Conservation (phyloP, 2,888 invertebrate species). For the Prenolepis imparis region DNA sequence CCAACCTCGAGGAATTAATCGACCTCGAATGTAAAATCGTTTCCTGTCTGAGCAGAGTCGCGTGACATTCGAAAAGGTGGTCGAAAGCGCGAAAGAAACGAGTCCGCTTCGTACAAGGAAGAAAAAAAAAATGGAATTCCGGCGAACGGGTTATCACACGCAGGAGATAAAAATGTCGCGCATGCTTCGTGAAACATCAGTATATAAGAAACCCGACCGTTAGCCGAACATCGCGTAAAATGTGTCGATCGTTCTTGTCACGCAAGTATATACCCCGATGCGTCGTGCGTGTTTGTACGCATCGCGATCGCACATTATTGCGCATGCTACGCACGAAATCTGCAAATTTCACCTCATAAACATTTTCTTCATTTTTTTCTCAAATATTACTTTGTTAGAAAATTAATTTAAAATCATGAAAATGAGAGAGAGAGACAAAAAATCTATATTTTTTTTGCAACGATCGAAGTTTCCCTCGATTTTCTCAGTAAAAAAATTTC, state of each 20-base stretch:
- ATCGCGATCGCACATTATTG: neutral
- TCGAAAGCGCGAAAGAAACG: constrained; percentile 45
- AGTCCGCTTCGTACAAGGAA: constrained; percentile 11
- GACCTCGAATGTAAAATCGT: constrained; percentile 43
- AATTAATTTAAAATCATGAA: neutral
- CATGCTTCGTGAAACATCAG: constrained; percentile 5
- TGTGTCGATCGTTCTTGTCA: constrained; percentile 60
- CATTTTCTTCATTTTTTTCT: neutral
- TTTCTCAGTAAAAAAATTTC: neutral
- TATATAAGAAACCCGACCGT: constrained; percentile 38
- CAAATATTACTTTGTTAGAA: neutral
- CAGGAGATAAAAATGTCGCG: constrained; percentile 50
- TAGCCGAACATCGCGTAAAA: constrained; percentile 59
- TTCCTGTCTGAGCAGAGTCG: constrained; percentile 45
- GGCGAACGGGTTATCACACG: constrained; percentile 49
- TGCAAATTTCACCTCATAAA: constrained; percentile 12
- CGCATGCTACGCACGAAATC: constrained; percentile 6
- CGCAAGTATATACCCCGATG: constrained; percentile 51
- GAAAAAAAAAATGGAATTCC: neutral
- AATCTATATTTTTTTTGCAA: neutral
- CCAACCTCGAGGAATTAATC: constrained; percentile 39
- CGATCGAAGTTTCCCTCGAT: neutral
- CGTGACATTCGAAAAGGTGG: constrained; percentile 34
- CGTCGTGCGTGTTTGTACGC: constrained; percentile 10
- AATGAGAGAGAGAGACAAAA: neutral